Conservation (phyloP, 2,113 vertebrate species). For the Prolemur simus region DNA sequence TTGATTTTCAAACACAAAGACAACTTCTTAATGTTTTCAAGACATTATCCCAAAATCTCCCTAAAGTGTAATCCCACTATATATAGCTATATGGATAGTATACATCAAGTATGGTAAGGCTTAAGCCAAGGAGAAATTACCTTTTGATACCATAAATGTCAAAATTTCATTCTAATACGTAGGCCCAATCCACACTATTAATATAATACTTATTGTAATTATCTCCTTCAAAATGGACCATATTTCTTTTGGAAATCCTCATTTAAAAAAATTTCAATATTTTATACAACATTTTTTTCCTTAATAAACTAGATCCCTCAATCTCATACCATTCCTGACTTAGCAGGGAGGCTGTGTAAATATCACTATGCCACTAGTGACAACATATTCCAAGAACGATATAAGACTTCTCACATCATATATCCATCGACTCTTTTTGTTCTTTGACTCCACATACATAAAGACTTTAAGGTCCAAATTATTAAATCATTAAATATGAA, state of each 20-base stretch:
- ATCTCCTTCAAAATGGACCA: neutral
- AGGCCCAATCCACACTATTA: neutral
- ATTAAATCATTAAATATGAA: neutral
- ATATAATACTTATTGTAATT: neutral
- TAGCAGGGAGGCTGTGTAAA: neutral
- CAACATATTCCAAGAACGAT: neutral
- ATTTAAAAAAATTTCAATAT: neutral
- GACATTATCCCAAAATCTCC: neutral
- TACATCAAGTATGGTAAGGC: neutral
- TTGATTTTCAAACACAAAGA: neutral
- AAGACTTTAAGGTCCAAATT: neutral
- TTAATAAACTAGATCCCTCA: neutral
- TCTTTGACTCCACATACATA: neutral
- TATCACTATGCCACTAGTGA: neutral
- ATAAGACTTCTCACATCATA: neutral
- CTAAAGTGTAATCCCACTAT: neutral
- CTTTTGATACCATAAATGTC: neutral
- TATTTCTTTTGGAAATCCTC: neutral
- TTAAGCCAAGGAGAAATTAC: neutral
- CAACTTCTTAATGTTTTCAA: neutral
- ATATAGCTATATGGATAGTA: neutral
- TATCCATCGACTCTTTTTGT: neutral
- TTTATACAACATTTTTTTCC: neutral
- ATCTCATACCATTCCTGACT: neutral
- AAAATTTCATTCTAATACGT: neutral